Conservation (phyloP, 2,888 invertebrate genomes). For the Heliconius ismenius region DNA sequence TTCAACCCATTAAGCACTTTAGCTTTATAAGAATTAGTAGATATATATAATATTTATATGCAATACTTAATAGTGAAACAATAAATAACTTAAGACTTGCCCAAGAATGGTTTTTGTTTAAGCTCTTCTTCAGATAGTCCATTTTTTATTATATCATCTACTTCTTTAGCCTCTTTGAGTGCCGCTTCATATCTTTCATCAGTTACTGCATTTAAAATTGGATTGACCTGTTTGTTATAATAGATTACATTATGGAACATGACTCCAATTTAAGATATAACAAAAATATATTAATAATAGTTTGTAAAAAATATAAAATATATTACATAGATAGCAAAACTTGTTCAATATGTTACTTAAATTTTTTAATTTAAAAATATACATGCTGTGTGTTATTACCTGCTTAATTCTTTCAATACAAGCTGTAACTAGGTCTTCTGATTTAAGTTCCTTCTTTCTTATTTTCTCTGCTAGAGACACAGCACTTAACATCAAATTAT, state of each 20-base stretch:
- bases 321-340: not conserved
- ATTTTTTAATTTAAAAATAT: not conserved
- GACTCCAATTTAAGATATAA: not conserved
- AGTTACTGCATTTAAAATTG: conserved; percentile 90
- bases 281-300: not conserved
- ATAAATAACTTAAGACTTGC: conserved; percentile 53
- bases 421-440: conserved; percentile 86
- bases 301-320: not conserved
- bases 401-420: conserved; percentile 90
- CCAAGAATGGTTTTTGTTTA: conserved; percentile 88
- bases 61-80: not conserved
- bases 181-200: conserved; percentile 91
- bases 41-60: not conserved
- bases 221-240: conserved; percentile 81
- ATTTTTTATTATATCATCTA: conserved; percentile 85
- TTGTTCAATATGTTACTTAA: not conserved
- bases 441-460: conserved; percentile 82
- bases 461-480: conserved; percentile 85
- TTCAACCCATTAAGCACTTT: too few species aligned
- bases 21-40: not conserved
- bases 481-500: conserved; percentile 83
- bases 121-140: conserved; percentile 84
- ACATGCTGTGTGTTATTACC: conserved; percentile 59
- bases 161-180: conserved; percentile 86
- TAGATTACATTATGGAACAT: not conserved